Evolutionary conservation across 2,113 vertebrate species (phyloP).

Genomic region (Serilophus lunatus): DNA sequence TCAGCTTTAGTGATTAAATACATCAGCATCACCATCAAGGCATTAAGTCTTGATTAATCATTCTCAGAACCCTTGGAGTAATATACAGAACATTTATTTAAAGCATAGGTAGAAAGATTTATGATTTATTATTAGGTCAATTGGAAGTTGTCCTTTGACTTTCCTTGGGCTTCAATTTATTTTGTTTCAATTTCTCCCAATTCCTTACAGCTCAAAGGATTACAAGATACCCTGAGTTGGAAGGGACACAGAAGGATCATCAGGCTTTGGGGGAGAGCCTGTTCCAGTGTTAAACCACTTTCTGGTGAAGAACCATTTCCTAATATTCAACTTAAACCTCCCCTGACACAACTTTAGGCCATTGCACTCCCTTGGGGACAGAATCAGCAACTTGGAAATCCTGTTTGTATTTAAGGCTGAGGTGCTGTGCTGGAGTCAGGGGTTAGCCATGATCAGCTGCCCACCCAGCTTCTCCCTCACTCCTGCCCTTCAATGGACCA

Average conservation of each 20-base stretch:
- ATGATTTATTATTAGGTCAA: neutral
- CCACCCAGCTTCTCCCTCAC: neutral
- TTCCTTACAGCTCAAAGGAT: neutral
- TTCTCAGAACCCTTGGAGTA: neutral
- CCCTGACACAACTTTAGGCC: neutral
- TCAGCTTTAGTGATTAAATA: slow-evolving; percentile 54
- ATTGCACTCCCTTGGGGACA: neutral
- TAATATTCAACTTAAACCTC: neutral
- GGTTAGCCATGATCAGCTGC: neutral
- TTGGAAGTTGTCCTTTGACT: neutral
- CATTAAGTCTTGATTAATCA: slow-evolving; percentile 50
- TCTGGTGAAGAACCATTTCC: too few relatives aligned
- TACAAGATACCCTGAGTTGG: neutral
- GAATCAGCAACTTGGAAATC: neutral
- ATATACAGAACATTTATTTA: neutral
- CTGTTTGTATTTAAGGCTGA: neutral
- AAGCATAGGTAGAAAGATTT: neutral
- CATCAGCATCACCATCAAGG: neutral
- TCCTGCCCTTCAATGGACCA: rapidly evolving
- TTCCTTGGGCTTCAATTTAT: neutral
- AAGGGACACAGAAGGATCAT: neutral
- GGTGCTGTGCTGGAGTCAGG: neutral
- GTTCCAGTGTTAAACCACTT: too few relatives aligned
- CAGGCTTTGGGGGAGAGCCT: too few relatives aligned
- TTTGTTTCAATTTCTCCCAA: neutral